Evolutionary conservation across 1,140 invertebrate genomes (phyloP).

Genomic region (Monochamus saltuarius): DNA sequence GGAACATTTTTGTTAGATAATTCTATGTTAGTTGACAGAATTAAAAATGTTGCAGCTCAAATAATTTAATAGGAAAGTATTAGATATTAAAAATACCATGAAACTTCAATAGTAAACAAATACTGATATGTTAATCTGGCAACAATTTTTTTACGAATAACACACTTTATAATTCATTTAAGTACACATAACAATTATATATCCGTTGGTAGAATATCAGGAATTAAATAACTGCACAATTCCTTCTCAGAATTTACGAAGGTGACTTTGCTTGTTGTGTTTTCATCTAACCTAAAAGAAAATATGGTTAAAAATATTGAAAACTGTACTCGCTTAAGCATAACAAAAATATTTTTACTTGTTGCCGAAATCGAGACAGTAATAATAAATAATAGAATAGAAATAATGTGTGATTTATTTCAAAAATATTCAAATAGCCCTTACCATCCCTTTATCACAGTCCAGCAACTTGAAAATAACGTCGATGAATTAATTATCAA

Average conservation of each 20-base stretch:
- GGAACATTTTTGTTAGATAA: background rate
- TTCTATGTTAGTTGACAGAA: background rate
- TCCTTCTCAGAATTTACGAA: constrained; percentile 69
- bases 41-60: background rate
- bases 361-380: too few relatives aligned
- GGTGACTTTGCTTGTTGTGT: constrained; percentile 71
- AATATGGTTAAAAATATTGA: constrained; percentile 3
- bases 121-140: too few relatives aligned
- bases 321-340: too few relatives aligned
- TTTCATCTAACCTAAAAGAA: constrained; percentile 68
- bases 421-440: constrained; percentile 15
- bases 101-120: too few relatives aligned
- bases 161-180: too few relatives aligned
- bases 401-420: too few relatives aligned
- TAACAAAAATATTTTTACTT: too few relatives aligned
- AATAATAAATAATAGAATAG: too few relatives aligned
- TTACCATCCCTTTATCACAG: constrained; percentile 70
- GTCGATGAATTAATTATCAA: constrained; percentile 70
- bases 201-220: constrained; percentile 70
- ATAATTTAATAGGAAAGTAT: too few relatives aligned
- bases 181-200: constrained; percentile 53
- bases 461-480: constrained; percentile 73
- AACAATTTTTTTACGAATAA: too few relatives aligned
- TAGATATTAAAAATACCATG: too few relatives aligned
- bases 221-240: constrained; percentile 71